Evolutionary conservation across 2,888 invertebrate genomes (phyloP), one percentile per base, ranked within the genome.

Genomic region (Eupithecia insigniata): DNA sequence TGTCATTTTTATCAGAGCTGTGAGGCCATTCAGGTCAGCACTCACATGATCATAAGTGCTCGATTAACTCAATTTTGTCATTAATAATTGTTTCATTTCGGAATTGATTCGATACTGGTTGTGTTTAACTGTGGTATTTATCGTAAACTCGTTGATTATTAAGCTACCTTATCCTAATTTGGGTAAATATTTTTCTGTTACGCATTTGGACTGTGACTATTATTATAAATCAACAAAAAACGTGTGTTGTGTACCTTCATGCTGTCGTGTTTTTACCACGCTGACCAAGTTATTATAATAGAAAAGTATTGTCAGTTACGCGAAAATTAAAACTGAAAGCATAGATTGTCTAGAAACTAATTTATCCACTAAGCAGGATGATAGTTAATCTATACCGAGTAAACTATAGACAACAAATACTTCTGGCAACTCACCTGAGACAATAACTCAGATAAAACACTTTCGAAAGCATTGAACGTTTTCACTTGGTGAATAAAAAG

Each of bases 21-120:
- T 77, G 75, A 74, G 85, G 85, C 74, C 83, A 83, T 70, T 75
- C 68, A 79, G 91, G 91, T 92, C 91, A 92, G 89, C 87, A 88
- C 82, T 85, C 84, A 89, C 81, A 83, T 88, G 87, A 89, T 89
- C 79, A 82, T 82, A 81, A 79, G 81, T 80, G 83, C 76, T 79
- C 81, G 81, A 81, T 81, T 82, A 82, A 79, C 72, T 69, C 67
- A 74, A 76, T 74, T 74, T 51, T 26, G n/a, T n/a, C n/a, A n/a
- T n/a, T n/a, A n/a, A n/a, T 73, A 71, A 68, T 71, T 51, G 55
- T 76, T 55, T 69, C 18, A 68, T 66, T 55, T 51, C 43, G 36
- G 39, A 22, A 66, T 66, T 51, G 30, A 61, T 68, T 69, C 68
- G 18, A n/a, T 30, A n/a, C 62, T 16, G n/a, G 6, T 32, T 32